Base-by-base conservation (phyloP, 2,113 vertebrate genomes). In the Tor tambroides region DNA sequence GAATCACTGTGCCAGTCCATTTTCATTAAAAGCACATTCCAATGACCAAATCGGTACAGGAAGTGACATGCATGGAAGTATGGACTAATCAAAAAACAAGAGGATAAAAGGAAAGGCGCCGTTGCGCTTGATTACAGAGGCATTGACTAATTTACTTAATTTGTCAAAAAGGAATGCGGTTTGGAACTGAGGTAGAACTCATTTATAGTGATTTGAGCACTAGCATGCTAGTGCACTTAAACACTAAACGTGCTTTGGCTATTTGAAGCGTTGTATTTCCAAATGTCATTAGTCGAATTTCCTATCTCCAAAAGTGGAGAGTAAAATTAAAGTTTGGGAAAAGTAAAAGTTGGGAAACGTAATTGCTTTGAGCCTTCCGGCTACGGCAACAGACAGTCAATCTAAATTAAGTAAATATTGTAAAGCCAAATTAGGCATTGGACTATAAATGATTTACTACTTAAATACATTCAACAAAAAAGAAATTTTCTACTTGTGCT, bases 91-190 rank as follows among this genome's bases (percentile, higher is more conserved):
- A 89, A 86, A 84, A 43, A 69, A 35, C 74, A 51, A 46, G 67
- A 14, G 51, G 67, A 23, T 75, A 81, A 85, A 82, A 56, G 76
- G 80, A 79, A 81, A 32, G 41, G 86, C 12, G 59, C 26, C 54
- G 46, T 32, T 77, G 15, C 15, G 35, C 51, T 67, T 63, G 75
- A 87, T 81, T 38, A 26, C 69, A 85, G 61, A 69, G 38, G 61
- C 75, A 80, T 71, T 75, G 67, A 84, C 69, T 77, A 81, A 85
- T 89, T 87, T 77, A 85, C 65, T 85, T 69, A 69, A 80, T 80
- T 86, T 84, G n/a, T 84, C 67, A 74, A 49, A 84, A 83, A 86
- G 49, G 54, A 81, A 86, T 71, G 67, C 28, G 81, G 81, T 83
- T 78, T 63, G 69, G 56, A 79, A 41, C 41, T 46, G 23, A 76